Evolutionary conservation across 2,888 invertebrate species (phyloP).

Genomic region (Escarpia spicata): DNA sequence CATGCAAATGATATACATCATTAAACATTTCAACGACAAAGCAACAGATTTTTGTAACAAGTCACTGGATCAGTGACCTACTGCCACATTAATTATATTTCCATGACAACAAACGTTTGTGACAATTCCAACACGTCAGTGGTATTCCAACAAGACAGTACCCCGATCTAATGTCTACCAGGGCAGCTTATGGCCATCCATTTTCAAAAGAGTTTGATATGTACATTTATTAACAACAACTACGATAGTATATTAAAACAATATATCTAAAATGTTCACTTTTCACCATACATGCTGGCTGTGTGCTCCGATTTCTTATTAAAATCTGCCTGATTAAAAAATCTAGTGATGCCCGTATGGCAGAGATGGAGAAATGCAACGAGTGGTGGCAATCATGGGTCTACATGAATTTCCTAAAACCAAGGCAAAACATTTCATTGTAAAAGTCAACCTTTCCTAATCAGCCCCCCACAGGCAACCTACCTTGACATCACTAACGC

Average conservation of each 20-base stretch:
- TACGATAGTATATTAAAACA: constrained; percentile 13
- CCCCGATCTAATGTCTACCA: neutral
- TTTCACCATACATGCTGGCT: neutral
- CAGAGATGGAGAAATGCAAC: neutral
- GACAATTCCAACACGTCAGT: neutral
- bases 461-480: neutral
- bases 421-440: neutral
- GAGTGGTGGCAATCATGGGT: neutral
- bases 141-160: constrained; percentile 12
- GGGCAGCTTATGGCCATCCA: neutral
- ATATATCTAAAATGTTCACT: neutral
- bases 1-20: neutral
- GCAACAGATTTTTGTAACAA: neutral
- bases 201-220: neutral
- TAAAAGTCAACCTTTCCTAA: neutral
- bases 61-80: neutral
- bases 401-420: constrained; percentile 4
- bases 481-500: neutral
- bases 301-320: neutral
- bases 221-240: constrained; percentile 16
- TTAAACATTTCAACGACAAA: constrained; percentile 13
- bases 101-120: neutral
- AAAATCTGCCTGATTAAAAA: neutral
- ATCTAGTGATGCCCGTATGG: neutral
- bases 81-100: neutral